Percentiles rank a stretch among this genome's conserved stretches.
These are phyloP conservation scores for Drosophila ohnishii DNA, from an alignment of 1,140 invertebrate genomes.

Conservation along the genomic window DNA sequence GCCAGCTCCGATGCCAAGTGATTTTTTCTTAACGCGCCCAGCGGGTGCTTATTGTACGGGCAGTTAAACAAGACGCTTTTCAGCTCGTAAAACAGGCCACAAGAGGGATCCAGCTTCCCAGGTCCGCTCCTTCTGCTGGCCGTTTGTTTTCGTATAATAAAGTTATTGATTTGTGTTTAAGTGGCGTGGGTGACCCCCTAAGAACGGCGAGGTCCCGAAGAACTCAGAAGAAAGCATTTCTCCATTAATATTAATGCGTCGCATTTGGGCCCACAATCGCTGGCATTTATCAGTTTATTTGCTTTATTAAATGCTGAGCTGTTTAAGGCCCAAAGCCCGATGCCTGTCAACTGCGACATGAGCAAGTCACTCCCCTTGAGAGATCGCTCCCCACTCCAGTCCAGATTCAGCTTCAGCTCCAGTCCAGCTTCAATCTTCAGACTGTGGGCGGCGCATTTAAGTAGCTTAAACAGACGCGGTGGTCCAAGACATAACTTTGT, in stretches of 20 bases:
- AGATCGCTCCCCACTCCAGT: slow-evolving; percentile 1
- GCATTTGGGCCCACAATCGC: slow-evolving; percentile 47
- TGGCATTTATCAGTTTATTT: slow-evolving; percentile 63
- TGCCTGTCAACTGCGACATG: slow-evolving; percentile 77
- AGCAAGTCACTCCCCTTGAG: slow-evolving; percentile 54
- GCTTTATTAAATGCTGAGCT: slow-evolving; percentile 75
- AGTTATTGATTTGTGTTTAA: slow-evolving; percentile 81
- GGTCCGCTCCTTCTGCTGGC: slow-evolving; percentile 5
- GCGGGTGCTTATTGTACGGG: slow-evolving; percentile 72
- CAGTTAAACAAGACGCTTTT: slow-evolving; percentile 81
- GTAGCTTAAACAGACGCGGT: slow-evolving; percentile 81
- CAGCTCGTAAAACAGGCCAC: slow-evolving; percentile 75
- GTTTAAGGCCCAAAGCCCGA: slow-evolving; percentile 61
- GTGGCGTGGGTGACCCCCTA: slow-evolving; percentile 65
- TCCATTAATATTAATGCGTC: slow-evolving; percentile 54
- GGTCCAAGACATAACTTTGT: slow-evolving; percentile 81
- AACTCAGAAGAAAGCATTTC: slow-evolving; percentile 35
- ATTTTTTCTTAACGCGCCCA: slow-evolving; percentile 76
- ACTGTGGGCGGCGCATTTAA: slow-evolving; percentile 71
- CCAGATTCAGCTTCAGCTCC: slow-evolving; percentile 5
- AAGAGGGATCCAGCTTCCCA: slow-evolving; percentile 23
- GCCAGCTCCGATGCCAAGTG: slow-evolving; percentile 57
- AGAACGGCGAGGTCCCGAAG: background rate
- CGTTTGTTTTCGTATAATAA: slow-evolving; percentile 64
- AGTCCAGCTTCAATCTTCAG: slow-evolving; percentile 13